Percentiles rank a stretch among this genome's conserved stretches.
phyloP scores from a whole-genome alignment of 2,797 vertebrate species.

The Spheniscus humboldti region DNA sequence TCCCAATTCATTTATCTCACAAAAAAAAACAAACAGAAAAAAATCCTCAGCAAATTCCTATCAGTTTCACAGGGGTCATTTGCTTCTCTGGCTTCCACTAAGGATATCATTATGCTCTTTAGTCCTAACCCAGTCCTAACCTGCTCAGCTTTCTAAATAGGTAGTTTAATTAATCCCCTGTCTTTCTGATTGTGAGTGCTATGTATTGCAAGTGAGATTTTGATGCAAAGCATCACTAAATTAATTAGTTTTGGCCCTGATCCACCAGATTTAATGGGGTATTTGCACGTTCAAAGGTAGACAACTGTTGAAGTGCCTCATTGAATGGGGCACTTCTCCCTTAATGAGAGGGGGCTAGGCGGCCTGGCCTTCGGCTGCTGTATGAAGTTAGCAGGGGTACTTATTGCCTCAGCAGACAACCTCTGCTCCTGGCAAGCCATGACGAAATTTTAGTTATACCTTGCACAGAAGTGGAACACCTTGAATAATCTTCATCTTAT shows the following conservation, averaged over 20 bases:
- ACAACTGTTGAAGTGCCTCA: constrained; percentile 41
- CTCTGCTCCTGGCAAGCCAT: background rate
- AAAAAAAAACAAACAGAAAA: background rate
- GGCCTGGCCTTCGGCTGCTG: background rate
- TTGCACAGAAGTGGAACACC: background rate
- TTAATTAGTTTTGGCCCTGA: constrained; percentile 57
- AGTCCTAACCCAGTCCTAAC: constrained; percentile 46
- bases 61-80: constrained; percentile 28
- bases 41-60: constrained; percentile 27
- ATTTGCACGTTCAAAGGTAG: constrained; percentile 52
- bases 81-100: constrained; percentile 31
- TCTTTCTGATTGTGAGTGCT: constrained; percentile 41
- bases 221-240: constrained; percentile 52
- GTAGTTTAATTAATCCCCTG: constrained; percentile 54
- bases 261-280: constrained; percentile 52
- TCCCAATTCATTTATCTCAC: background rate
- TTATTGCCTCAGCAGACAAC: background rate
- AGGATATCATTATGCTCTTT: constrained; percentile 44
- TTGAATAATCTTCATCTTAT: background rate
- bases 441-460: background rate
- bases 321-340: constrained; percentile 39
- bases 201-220: constrained; percentile 25
- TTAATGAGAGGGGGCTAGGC: constrained; percentile 10
- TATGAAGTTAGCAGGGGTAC: background rate
- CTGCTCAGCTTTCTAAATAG: constrained; percentile 44